Percentiles rank a stretch among this genome's conserved stretches.
These are phyloP conservation scores for Pegea sp. DNA, from an alignment of 23 tunicate genomes.

Conservation along the genomic window DNA sequence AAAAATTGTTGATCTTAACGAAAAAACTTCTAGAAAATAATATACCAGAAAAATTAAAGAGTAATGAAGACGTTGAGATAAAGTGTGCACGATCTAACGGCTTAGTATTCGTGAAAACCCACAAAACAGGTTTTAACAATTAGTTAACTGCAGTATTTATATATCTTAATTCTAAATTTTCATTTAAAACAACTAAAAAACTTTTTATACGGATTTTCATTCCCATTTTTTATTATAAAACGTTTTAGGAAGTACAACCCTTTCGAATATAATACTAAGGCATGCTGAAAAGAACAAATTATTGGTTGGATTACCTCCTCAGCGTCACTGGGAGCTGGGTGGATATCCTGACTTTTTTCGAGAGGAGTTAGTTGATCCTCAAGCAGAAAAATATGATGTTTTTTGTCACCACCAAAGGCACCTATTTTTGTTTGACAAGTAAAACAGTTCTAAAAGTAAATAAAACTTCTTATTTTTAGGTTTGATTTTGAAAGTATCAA, in stretches of 20 bases:
- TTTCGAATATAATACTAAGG: slow-evolving; percentile 67
- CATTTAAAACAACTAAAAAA: background rate
- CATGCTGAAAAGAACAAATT: slow-evolving; percentile 46
- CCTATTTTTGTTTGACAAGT: too few relatives aligned
- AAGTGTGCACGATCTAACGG: too few relatives aligned
- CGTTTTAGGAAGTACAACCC: slow-evolving; percentile 78
- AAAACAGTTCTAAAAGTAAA: background rate
- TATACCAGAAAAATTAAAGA: too few relatives aligned
- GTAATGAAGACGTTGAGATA: too few relatives aligned
- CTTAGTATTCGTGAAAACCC: slow-evolving; percentile 60
- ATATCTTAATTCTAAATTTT: background rate
- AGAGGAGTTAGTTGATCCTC: slow-evolving; percentile 36
- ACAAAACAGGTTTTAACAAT: slow-evolving; percentile 68
- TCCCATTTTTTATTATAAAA: slow-evolving; percentile 1
- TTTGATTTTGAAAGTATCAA: slow-evolving; percentile 8
- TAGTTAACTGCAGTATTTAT: too few relatives aligned
- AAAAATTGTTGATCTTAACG: too few relatives aligned
- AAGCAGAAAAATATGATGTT: slow-evolving; percentile 39
- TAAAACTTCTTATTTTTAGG: slow-evolving; percentile 5
- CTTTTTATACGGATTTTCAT: background rate
- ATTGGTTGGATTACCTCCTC: slow-evolving; percentile 60
- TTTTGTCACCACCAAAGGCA: slow-evolving; percentile 83
- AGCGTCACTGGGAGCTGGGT: slow-evolving; percentile 64
- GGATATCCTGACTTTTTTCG: slow-evolving; percentile 79
- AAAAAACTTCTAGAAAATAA: too few relatives aligned